A percentile compares a stretch with the other conserved stretches of the same genome.
Evolutionary conservation across 2,888 invertebrate species (phyloP).

Genomic region (Acanthosoma haemorrhoidale): DNA sequence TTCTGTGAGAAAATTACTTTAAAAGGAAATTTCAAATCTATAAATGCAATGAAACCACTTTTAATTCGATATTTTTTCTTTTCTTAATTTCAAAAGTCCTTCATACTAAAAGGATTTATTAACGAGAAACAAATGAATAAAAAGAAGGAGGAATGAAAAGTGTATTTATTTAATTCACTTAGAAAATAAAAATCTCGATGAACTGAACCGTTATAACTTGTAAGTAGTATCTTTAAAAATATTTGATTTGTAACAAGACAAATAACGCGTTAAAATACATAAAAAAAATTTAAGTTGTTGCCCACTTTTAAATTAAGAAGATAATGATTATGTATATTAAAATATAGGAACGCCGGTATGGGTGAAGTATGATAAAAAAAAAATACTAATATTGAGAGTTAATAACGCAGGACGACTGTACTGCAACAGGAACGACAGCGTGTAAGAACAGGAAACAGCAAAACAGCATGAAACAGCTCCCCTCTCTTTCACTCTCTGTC

Average conservation of each 20-base stretch:
- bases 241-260: background rate
- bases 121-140: background rate
- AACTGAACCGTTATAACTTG: background rate
- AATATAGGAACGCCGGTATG: background rate
- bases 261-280: background rate
- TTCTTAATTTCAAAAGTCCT: background rate
- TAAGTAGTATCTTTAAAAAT: background rate
- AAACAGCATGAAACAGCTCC: conserved; percentile 25
- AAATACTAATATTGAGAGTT: conserved; percentile 13
- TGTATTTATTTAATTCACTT: background rate
- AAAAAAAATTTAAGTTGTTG: background rate
- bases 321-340: background rate
- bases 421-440: conserved; percentile 28
- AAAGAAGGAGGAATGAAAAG: background rate
- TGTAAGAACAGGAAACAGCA: conserved; percentile 29
- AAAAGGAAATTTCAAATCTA: too few species aligned
- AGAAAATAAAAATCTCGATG: background rate
- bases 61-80: too few species aligned
- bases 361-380: conserved; percentile 6
- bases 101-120: background rate
- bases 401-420: conserved; percentile 21
- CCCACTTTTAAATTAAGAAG: background rate
- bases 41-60: background rate
- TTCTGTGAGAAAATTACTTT: background rate
- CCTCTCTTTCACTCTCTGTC: conserved; percentile 29